Evolutionary conservation across 2,888 invertebrate genomes (phyloP).

Genomic region (Dynastes maya): DNA sequence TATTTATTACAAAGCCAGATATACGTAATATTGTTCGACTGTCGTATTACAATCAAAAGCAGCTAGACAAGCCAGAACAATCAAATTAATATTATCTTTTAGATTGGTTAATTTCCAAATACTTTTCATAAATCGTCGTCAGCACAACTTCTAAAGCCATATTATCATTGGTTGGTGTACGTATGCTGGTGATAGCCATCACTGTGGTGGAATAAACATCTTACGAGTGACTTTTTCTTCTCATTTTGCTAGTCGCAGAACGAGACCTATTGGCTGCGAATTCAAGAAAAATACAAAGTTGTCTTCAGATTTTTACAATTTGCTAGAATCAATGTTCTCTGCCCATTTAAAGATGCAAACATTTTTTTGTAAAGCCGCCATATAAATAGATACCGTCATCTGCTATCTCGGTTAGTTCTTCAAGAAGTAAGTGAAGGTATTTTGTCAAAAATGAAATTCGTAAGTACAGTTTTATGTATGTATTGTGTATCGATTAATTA

Average conservation of each 20-base stretch:
- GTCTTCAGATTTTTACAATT: slow-evolving; percentile 43
- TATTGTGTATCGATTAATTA: background rate
- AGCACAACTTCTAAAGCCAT: no score
- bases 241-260: slow-evolving; percentile 10
- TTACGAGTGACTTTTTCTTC: background rate
- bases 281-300: slow-evolving; percentile 42
- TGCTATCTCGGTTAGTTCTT: slow-evolving; percentile 43
- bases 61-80: no score
- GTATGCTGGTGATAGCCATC: background rate
- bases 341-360: slow-evolving; percentile 27
- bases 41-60: no score
- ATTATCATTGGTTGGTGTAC: no score
- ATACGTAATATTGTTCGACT: no score
- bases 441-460: slow-evolving; percentile 37
- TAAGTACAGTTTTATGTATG: slow-evolving; percentile 22
- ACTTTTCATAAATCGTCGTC: no score
- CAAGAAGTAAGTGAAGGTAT: slow-evolving; percentile 26
- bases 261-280: slow-evolving; percentile 41
- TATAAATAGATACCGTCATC: slow-evolving; percentile 35
- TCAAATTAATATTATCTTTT: no score
- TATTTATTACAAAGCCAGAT: no score
- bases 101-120: no score
- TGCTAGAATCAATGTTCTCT: slow-evolving; percentile 32
- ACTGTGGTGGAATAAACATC: slow-evolving; percentile 33
- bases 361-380: slow-evolving; percentile 5